Conservation (phyloP, 2,888 invertebrate genomes). For the Lordiphosa fenestrarum region DNA sequence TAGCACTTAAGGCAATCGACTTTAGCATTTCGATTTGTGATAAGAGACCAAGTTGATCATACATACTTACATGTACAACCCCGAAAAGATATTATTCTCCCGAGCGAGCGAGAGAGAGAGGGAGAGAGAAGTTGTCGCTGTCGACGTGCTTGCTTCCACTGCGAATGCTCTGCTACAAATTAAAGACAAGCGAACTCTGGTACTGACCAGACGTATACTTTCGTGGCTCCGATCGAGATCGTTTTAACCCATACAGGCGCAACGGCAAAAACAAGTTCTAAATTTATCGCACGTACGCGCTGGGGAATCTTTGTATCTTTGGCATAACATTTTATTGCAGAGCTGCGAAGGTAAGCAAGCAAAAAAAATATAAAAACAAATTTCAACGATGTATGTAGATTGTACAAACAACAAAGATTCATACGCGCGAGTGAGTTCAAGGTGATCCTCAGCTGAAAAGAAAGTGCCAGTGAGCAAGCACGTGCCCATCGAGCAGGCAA, state of each 20-base stretch:
- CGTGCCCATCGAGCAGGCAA: slow-evolving; percentile 20
- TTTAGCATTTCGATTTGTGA: slow-evolving; percentile 69
- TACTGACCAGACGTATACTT: slow-evolving; percentile 65
- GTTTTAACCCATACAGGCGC: slow-evolving; percentile 50
- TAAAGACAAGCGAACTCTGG: slow-evolving; percentile 67
- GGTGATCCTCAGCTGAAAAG: slow-evolving; percentile 45
- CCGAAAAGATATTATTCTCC: slow-evolving; percentile 21
- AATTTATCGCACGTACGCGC: slow-evolving; percentile 61
- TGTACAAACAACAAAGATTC: slow-evolving; percentile 11
- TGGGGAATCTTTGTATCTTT: slow-evolving; percentile 51
- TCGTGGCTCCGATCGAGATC: slow-evolving; percentile 53
- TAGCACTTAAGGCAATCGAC: slow-evolving; percentile 49
- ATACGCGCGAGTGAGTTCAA: slow-evolving; percentile 46
- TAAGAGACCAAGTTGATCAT: slow-evolving; percentile 62
- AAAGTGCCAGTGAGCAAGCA: slow-evolving; percentile 9
- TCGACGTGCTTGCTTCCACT: slow-evolving; percentile 19
- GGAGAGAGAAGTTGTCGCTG: slow-evolving; percentile 11
- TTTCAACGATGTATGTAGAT: slow-evolving; percentile 12
- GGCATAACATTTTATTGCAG: slow-evolving; percentile 52
- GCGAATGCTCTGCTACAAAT: slow-evolving; percentile 31
- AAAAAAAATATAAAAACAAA: slow-evolving; percentile 10
- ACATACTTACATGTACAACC: slow-evolving; percentile 36
- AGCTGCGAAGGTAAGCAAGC: slow-evolving; percentile 64
- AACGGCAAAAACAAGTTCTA: slow-evolving; percentile 74
- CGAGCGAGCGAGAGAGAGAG: slow-evolving; percentile 7